phyloP scores from a whole-genome alignment of 2,113 vertebrate genomes.

The Phalacrocorax aristotelis region DNA sequence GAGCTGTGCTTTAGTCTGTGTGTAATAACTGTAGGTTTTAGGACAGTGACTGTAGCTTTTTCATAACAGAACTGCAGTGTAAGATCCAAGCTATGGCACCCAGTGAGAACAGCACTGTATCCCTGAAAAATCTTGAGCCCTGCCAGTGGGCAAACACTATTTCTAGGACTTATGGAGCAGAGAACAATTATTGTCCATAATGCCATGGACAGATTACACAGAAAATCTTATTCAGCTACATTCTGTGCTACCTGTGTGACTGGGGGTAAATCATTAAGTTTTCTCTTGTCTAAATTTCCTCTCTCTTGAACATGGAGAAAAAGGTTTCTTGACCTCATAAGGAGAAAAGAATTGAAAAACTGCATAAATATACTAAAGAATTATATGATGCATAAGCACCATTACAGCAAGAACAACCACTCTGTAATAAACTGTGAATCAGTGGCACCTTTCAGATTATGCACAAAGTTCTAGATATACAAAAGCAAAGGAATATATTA shows the following conservation, averaged over 20 bases:
- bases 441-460: not conserved
- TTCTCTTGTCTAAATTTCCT: not conserved
- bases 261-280: not conserved
- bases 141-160: not conserved
- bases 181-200: not conserved
- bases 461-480: not conserved
- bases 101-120: not conserved
- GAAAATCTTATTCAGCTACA: accelerated
- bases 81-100: not conserved
- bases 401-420: not conserved
- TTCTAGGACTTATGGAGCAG: not conserved
- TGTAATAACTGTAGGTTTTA: not conserved
- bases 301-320: not conserved
- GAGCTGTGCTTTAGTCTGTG: not conserved
- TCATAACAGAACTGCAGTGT: not conserved
- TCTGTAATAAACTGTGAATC: not conserved
- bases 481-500: not conserved
- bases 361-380: not conserved
- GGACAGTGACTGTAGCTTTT: not conserved
- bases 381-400: not conserved
- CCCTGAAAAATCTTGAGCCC: not conserved
- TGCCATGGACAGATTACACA: not conserved
- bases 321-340: not conserved
- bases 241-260: not conserved
- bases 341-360: not conserved